Evolutionary conservation across 2,797 vertebrate species (phyloP), one percentile per base, ranked within the genome.

Genomic region (Neosilurus mollespiculum): DNA sequence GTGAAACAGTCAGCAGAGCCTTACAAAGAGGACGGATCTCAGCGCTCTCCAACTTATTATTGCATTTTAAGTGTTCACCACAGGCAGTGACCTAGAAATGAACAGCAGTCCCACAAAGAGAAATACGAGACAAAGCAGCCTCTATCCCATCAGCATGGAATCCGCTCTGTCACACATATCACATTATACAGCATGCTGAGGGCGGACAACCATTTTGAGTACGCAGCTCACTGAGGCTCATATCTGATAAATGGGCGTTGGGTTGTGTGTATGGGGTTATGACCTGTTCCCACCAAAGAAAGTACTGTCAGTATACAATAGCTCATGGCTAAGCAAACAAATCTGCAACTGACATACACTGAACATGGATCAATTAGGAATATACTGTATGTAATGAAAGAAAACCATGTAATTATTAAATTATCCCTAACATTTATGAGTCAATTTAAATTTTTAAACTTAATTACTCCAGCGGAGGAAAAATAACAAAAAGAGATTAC

Each of bases 31-130:
- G 84, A 81, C 72, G 78, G 66, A 77, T 86, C 84, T 67, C 73
- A 59, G 71, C 64, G 86, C 71, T 76, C 79, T 83, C 78, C 85
- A 86, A 87, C 86, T 89, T 85, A 87, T 92, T 89, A 88, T 88
- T 24, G 83, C 89, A 87, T 89, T 86, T 86, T 82, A 88, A 87
- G 86, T 87, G 54, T 88, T 86, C 86, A 88, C 86, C 84, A 81
- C 87, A 85, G 81, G 87, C 89, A 81, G 81, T 90, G 90, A 92
- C 91, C 90, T 88, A 90, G 89, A 92, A 90, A 90, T 89, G 86
- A 85, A 83, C 84, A 87, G 87, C 86, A 90, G 87, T 88, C 80
- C 80, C 79, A 89, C 86, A 87, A 89, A 88, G 73, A 75, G 82
- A 81, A 82, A 80, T 80, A 86, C 71, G 80, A 88, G 80, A 91